Evolutionary conservation across 2,113 vertebrate species (phyloP), one percentile per base, ranked within the genome.

Genomic region (Gymnarchus niloticus): DNA sequence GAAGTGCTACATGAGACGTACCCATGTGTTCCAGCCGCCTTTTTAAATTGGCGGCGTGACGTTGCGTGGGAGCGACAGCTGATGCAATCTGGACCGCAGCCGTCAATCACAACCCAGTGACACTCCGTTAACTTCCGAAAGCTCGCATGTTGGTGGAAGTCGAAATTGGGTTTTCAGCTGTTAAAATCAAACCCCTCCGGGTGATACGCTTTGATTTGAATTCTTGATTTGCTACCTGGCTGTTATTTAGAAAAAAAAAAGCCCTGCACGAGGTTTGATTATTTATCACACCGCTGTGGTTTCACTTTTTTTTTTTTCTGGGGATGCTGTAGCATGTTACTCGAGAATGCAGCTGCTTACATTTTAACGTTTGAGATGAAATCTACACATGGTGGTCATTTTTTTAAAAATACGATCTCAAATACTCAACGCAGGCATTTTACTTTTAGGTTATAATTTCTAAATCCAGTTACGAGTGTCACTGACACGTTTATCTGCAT

Each of bases 91-190:
- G 41, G 54, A 61, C 6, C 10, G 48, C 69, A 54, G 61, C 17
- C 57, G 14, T 73, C 49, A 52, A 9, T 73, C 83, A 52, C 41
- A 65, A 41, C 49, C 25, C 25, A 28, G 19, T 37, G 73, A 78
- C 84, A 83, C 82, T 83, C 44, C 37, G 21, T 69, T 51, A 44
- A 85, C 82, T 59, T 83, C 19, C 2, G 33, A 56, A 10, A 54
- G 83, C 46, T 59, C 44, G 57, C 33, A 19, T 2, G 61, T 52
- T 78, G 33, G 6, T 84, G 59, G 73, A 80, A 61, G 84, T 56
- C 83, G 51, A 92, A 90, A 91, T 91, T 87, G 87, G 73, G 61
- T 89, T 91, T 88, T 86, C 49, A 86, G 85, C 84, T 85, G 83
- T 89, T 80, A 88, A 85, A 49, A 89, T 28, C 17, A 12, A 85